Evolutionary conservation across 2,888 invertebrate species (phyloP).

Genomic region (Tipula unca): DNA sequence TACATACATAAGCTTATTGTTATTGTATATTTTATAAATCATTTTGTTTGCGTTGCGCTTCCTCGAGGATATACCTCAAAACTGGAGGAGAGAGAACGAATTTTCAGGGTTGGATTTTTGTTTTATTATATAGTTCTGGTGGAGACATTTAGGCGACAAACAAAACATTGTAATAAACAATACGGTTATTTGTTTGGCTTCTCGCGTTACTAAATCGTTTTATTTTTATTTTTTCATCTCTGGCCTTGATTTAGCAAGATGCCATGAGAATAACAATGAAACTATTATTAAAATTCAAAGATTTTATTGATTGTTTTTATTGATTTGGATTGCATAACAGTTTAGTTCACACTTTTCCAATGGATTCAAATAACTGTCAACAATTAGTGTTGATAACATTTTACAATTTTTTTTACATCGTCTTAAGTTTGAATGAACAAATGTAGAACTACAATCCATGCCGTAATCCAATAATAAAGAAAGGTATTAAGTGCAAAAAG

Average conservation of each 20-base stretch:
- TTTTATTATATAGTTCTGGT: not conserved
- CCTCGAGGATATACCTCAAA: not conserved
- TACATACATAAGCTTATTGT: not conserved
- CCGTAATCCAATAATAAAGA: too few species aligned
- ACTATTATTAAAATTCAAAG: too few species aligned
- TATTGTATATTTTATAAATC: not conserved
- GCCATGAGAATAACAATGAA: not conserved
- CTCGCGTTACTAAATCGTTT: not conserved
- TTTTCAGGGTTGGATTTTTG: not conserved
- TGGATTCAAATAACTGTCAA: too few species aligned
- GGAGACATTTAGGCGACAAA: not conserved
- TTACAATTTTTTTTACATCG: too few species aligned
- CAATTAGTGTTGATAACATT: too few species aligned
- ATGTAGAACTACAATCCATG: too few species aligned
- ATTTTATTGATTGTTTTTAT: too few species aligned
- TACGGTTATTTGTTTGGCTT: not conserved
- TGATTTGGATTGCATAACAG: too few species aligned
- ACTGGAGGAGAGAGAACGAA: not conserved
- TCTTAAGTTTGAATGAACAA: too few species aligned
- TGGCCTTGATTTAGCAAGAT: not conserved
- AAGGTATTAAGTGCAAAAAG: too few species aligned
- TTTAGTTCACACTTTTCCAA: too few species aligned
- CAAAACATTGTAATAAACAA: not conserved
- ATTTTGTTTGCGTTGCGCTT: not conserved
- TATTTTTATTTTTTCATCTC: not conserved